Conservation (phyloP, 2,113 vertebrate species). For the Vimba vimba region DNA sequence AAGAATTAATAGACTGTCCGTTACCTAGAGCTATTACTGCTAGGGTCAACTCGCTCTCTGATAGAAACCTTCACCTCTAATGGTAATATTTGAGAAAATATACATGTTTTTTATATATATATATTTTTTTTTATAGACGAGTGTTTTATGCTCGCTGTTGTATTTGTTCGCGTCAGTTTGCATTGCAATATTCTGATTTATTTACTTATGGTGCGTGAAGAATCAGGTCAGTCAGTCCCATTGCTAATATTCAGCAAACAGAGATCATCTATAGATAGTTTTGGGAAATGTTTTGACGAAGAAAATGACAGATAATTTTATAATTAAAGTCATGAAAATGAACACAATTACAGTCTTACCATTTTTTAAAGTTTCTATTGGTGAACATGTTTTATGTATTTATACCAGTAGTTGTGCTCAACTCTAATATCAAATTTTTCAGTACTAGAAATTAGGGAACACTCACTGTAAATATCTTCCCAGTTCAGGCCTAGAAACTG, state of each 20-base stretch:
- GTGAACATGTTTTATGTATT: no score
- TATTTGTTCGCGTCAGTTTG: background rate
- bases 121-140: background rate
- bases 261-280: background rate
- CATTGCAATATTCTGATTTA: background rate
- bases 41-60: background rate
- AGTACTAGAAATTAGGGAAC: no score
- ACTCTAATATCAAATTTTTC: no score
- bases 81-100: conserved; percentile 18
- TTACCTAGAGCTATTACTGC: background rate
- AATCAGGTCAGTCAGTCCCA: background rate
- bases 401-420: no score
- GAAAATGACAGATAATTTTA: background rate
- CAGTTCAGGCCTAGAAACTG: background rate
- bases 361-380: no score
- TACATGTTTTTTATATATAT: background rate
- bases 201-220: background rate
- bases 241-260: background rate
- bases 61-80: background rate
- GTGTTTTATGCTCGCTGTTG: background rate
- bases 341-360: no score
- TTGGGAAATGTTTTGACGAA: background rate
- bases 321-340: no score
- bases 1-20: background rate
- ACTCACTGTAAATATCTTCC: no score